Base-by-base conservation (phyloP, 2,113 vertebrate species). In the Ceuthmochares aereus region DNA sequence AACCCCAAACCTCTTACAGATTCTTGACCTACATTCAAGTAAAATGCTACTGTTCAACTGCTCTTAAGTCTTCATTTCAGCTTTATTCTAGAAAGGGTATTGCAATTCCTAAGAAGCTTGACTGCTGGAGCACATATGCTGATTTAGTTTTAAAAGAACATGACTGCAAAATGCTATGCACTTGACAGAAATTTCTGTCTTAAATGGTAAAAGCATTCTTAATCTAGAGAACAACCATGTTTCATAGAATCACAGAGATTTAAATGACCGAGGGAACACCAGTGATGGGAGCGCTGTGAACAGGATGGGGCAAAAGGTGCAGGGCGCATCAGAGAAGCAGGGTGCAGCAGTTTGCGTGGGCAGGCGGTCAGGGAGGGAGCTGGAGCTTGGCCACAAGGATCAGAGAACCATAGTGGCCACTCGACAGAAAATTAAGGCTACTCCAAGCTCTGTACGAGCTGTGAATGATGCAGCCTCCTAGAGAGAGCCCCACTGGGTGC, bases 11-110 rank as follows among this genome's bases (percentile, higher is more conserved):
- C 34, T 27, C 56, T 82, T 83, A 63, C 85, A 32, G 47, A 84
- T 90, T 88, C 88, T 94, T 95, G 76, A 88, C 87, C 85, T 96
- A 88, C 21, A 84, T 96, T 90, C 34, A 77, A 81, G 30, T 69
- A 56, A 89, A 93, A 67, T 34, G 29, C 14, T 85, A 51, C 42
- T 87, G 94, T 89, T 89, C 58, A 89, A 40, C 34, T 29, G 27
- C 58, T 89, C 17, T 93, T 76, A 91, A 89, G 68, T 87, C 19
- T 79, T 82, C 79, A 59, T 66, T 87, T 42, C 18, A 80, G 42
- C 59, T 85, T 91, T 74, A 55, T 90, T 90, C 55, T 77, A 69
- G 68, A 85, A 80, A 81, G 29, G 1, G 8, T 55, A 74, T 56
- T 73, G 21, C 37, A 27, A 21, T 79, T 75, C 2, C 0, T 96